Evolutionary conservation across 2,797 vertebrate species (phyloP).

Genomic region (Halcyon badia): DNA sequence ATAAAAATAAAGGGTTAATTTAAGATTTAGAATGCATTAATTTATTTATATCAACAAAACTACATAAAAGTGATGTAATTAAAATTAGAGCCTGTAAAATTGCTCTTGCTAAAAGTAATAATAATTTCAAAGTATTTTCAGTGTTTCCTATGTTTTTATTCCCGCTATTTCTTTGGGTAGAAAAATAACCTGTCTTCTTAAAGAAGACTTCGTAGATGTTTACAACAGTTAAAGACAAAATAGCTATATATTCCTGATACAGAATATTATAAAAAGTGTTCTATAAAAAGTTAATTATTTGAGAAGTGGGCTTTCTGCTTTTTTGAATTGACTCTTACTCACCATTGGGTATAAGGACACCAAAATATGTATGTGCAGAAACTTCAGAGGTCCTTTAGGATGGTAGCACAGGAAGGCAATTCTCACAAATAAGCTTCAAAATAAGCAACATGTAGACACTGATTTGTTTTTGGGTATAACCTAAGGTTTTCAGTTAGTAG

Average conservation of each 20-base stretch:
- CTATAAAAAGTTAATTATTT: background rate
- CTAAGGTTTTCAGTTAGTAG: background rate
- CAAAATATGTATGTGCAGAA: background rate
- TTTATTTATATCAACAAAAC: background rate
- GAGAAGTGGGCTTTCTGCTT: background rate
- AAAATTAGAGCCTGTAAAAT: background rate
- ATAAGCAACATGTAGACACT: rapidly evolving
- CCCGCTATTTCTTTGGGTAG: background rate
- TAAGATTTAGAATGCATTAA: background rate
- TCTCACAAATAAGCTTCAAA: background rate
- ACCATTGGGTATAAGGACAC: background rate
- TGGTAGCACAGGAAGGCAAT: background rate
- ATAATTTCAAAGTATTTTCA: background rate
- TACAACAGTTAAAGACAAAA: background rate
- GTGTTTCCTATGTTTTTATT: background rate
- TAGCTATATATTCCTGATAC: background rate
- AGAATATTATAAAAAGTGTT: background rate
- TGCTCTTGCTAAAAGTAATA: background rate
- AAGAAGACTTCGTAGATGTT: background rate
- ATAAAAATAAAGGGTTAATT: background rate
- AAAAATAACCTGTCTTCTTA: background rate
- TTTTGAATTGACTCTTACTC: background rate
- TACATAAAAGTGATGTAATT: background rate
- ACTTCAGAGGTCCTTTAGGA: background rate
- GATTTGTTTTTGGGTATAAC: background rate